Evolutionary conservation across 2,113 vertebrate species (phyloP), one percentile per base, ranked within the genome.

Genomic region (Ammodytes marinus): DNA sequence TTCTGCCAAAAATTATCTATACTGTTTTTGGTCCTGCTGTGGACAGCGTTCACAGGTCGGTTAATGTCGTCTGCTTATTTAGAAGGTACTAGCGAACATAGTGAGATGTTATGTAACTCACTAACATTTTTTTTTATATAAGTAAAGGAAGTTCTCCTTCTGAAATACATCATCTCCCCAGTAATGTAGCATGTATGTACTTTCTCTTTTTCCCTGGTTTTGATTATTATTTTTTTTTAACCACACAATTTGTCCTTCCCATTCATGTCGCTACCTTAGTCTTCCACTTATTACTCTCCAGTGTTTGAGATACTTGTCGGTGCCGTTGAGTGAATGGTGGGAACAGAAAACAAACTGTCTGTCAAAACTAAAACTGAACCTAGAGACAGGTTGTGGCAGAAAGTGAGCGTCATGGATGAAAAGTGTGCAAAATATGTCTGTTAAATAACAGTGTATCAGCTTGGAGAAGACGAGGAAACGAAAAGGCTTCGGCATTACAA

Each of bases 361-460:
- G 47, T 70, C 64, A 12, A 81, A 86, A 82, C 53, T 73, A 14
- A 86, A 78, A 66, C n/a, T 43, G 45, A 76, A 74, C 79, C 65
- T 49, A 57, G 37, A 72, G 82, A 86, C 47, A 84, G 81, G 45
- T 64, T 74, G 70, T 27, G 75, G 58, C 19, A 80, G 88, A 82
- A 68, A 42, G 67, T 85, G 85, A 79, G 12, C 72, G 54, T 15
- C 73, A 87, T 87, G 85, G 50, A 91, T 81, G 88, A 76, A 80
- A 78, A 55, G 66, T 68, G 85, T 58, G 74, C 60, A 84, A 87
- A 81, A 71, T 52, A 86, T 63, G 73, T 55, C 61, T 58, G 79
- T 84, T 53, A 63, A 87, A 71, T 59, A 80, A 83, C 73, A 63
- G 72, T 75, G 69, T 15, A 58, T 82, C 73, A 80, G 76, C 77